A percentile compares a stretch with the other conserved stretches of the same genome.
phyloP scores from a whole-genome alignment of 1,140 invertebrate genomes.

The Dendroctonus valens region DNA sequence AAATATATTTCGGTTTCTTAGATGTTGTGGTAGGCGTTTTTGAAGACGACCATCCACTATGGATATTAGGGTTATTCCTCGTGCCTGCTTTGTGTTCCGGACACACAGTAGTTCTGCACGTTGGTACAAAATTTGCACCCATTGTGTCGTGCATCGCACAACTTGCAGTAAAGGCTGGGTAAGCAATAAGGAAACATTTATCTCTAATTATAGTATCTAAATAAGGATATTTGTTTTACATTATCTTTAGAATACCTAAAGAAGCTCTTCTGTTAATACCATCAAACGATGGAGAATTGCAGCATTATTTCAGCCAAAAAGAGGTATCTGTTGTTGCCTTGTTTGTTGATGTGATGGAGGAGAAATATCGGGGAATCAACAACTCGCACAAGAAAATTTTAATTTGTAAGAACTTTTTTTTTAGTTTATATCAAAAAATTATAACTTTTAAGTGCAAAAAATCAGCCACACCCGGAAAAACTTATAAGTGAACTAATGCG shows the following conservation, averaged over 20 bases:
- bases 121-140: constrained; percentile 29
- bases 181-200: constrained; percentile 9
- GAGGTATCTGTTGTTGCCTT: constrained; percentile 25
- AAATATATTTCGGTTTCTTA: constrained; percentile 25
- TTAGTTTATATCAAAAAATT: too few relatives aligned
- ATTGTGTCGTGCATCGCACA: constrained; percentile 37
- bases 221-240: background rate
- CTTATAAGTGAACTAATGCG: too few relatives aligned
- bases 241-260: constrained; percentile 33
- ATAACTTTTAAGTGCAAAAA: too few relatives aligned
- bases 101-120: constrained; percentile 38
- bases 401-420: constrained; percentile 19
- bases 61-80: constrained; percentile 39
- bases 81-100: constrained; percentile 43
- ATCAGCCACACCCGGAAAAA: too few relatives aligned
- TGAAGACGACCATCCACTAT: constrained; percentile 35
- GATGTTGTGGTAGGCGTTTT: constrained; percentile 35
- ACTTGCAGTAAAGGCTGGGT: constrained; percentile 43
- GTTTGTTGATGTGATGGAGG: constrained; percentile 30
- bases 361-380: constrained; percentile 23
- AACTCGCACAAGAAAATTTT: constrained; percentile 29
- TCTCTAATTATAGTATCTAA: background rate
- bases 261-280: constrained; percentile 31
- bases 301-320: constrained; percentile 25
- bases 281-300: constrained; percentile 27